Percentiles rank a stretch among this genome's conserved stretches.
Evolutionary conservation across 2,113 vertebrate genomes (phyloP).

Genomic region (Melierax canorus): DNA sequence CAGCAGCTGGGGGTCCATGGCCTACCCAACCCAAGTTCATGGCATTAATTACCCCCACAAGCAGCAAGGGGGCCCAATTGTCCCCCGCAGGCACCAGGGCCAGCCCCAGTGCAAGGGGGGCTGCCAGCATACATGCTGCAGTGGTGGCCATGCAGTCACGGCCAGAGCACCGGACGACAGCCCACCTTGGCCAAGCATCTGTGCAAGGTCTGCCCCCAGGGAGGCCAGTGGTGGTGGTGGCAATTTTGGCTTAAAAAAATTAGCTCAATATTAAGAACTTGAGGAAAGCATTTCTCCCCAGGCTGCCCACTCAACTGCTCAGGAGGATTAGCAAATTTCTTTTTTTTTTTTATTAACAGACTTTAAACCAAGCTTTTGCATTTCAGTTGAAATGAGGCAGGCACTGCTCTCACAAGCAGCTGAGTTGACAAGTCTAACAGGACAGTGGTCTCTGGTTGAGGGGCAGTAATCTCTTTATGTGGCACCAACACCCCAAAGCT

Average conservation of each 20-base stretch:
- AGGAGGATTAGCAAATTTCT: background rate
- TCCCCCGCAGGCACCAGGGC: too few species aligned
- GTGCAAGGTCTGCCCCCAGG: background rate
- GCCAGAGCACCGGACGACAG: background rate
- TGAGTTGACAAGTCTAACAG: background rate
- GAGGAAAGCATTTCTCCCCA: background rate
- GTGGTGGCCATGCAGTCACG: background rate
- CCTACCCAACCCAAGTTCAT: background rate
- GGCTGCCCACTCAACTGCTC: background rate
- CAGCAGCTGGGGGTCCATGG: background rate
- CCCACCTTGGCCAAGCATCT: background rate
- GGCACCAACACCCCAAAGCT: background rate
- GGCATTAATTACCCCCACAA: background rate
- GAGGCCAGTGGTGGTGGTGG: accelerated
- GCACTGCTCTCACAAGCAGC: background rate
- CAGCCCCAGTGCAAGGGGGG: background rate
- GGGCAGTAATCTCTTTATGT: background rate
- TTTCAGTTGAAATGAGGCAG: background rate
- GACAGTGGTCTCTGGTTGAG: background rate
- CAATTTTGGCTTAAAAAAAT: background rate
- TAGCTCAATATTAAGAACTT: background rate
- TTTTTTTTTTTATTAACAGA: too few species aligned
- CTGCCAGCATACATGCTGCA: background rate
- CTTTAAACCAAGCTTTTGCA: background rate
- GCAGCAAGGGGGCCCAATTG: accelerated